These are phyloP conservation scores for Clarias platycephalus DNA, from an alignment of 2,797 vertebrate genomes.

Conservation along the genomic window DNA sequence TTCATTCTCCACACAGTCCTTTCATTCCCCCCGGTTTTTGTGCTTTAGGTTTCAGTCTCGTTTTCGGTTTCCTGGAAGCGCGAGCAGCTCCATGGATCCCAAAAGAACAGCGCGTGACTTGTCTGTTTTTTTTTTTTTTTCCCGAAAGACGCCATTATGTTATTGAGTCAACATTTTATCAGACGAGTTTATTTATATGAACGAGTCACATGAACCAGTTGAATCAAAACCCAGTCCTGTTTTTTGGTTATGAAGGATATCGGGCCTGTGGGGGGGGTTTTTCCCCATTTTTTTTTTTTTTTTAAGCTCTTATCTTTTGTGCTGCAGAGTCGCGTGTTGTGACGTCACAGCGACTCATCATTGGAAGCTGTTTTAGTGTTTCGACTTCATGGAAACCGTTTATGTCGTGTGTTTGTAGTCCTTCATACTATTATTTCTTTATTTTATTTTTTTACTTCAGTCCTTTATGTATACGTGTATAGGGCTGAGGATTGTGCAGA, in stretches of 20 bases:
- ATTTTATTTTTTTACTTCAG: too few relatives aligned
- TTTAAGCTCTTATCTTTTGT: conserved; percentile 7
- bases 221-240: background rate
- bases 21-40: background rate
- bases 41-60: conserved; percentile 42
- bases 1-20: background rate
- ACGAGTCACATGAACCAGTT: background rate
- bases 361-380: too few relatives aligned
- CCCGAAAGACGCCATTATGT: background rate
- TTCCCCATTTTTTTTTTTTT: background rate
- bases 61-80: conserved; percentile 50
- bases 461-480: too few relatives aligned
- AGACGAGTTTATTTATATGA: background rate
- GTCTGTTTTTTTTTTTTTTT: background rate
- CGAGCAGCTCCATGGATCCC: background rate
- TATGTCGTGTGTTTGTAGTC: too few relatives aligned
- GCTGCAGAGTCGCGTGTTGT: background rate
- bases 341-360: background rate
- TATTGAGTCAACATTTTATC: background rate
- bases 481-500: too few relatives aligned
- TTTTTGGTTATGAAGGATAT: background rate
- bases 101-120: conserved; percentile 13
- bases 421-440: too few relatives aligned
- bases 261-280: rapidly evolving
- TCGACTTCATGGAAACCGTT: too few relatives aligned